Evolutionary conservation across 2,888 invertebrate species (phyloP).

Genomic region (Catocala fraxini): DNA sequence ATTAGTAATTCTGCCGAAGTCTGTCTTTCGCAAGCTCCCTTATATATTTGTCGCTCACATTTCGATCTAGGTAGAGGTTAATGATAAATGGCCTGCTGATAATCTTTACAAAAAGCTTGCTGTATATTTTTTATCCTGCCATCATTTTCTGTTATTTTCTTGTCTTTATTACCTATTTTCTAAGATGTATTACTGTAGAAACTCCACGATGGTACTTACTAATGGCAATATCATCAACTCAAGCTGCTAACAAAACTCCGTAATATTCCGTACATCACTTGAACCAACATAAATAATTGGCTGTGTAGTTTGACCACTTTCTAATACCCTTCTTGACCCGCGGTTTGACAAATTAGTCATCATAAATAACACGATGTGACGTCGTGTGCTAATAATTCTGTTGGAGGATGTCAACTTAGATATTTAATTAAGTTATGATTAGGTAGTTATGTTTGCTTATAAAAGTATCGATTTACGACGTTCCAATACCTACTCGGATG

Average conservation of each 20-base stretch:
- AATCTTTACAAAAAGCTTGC: no score
- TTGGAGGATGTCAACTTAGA: conserved; percentile 3
- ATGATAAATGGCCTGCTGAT: conserved; percentile 13
- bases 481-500: no score
- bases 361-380: neutral
- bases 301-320: neutral
- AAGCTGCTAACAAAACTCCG: neutral
- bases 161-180: neutral
- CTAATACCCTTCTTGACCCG: conserved; percentile 2
- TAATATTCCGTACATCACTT: neutral
- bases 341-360: conserved; percentile 10
- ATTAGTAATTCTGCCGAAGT: conserved; percentile 35
- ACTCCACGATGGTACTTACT: no score
- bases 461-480: conserved; percentile 24
- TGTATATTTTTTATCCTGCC: no score
- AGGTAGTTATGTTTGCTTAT: neutral
- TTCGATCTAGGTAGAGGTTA: conserved; percentile 21
- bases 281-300: neutral
- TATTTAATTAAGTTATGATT: conserved; percentile 16
- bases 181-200: no score
- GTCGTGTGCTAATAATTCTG: conserved; percentile 4
- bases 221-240: no score
- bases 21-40: conserved; percentile 22
- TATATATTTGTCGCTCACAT: conserved; percentile 27
- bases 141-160: conserved; percentile 14